phyloP scores from a whole-genome alignment of 2,797 vertebrate genomes.

The Dermochelys coriacea region DNA sequence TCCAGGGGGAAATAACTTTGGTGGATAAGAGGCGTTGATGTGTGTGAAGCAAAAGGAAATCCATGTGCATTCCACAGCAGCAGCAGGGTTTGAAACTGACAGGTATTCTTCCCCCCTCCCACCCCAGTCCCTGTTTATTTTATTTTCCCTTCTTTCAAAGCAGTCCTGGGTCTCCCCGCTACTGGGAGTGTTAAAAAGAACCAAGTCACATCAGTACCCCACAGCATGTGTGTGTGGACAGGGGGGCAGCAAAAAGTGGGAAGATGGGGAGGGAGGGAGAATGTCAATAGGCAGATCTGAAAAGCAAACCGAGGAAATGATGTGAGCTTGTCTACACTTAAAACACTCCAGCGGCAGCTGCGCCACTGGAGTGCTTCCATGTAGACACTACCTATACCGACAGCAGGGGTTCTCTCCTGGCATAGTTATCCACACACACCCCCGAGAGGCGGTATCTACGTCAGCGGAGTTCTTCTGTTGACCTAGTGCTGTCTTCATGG shows the following conservation, averaged over 20 bases:
- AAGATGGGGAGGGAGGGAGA: neutral
- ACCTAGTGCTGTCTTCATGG: no score
- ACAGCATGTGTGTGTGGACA: neutral
- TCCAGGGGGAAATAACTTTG: conserved; percentile 68
- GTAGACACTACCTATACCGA: no score
- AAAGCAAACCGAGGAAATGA: conserved; percentile 47
- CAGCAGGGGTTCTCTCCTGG: no score
- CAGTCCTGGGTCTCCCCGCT: accelerated
- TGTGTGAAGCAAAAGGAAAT: conserved; percentile 55
- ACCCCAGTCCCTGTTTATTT: neutral
- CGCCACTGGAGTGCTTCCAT: no score
- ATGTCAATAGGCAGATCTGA: conserved; percentile 40
- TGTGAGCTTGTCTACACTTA: neutral
- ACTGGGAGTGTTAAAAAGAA: neutral
- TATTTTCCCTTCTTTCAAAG: neutral
- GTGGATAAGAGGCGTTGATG: conserved; percentile 59
- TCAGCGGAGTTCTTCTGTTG: no score
- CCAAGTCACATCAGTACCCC: accelerated
- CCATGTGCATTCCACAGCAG: neutral
- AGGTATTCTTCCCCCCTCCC: neutral
- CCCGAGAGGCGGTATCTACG: no score
- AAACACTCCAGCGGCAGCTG: no score
- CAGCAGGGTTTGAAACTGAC: conserved; percentile 1
- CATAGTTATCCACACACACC: no score
- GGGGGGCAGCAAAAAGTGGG: neutral